phyloP scores from a whole-genome alignment of 1,140 invertebrate species.

The Ylistrum balloti region DNA sequence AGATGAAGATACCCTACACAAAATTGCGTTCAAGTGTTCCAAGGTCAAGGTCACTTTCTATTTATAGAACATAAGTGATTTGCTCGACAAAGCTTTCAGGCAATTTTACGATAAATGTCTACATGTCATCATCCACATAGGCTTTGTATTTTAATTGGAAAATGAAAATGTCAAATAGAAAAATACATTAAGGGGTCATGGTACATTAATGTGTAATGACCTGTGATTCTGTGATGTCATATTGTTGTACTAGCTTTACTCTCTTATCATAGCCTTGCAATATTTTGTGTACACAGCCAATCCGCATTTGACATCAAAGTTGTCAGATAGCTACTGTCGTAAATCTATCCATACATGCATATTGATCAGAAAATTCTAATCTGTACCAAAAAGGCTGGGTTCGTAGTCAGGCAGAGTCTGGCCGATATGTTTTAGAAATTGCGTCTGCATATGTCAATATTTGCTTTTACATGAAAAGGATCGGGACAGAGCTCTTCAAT shows the following conservation, averaged over 20 bases:
- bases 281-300: background rate
- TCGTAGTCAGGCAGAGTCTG: background rate
- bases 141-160: too few relatives aligned
- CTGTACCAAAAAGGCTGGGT: background rate
- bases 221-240: background rate
- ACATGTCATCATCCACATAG: too few relatives aligned
- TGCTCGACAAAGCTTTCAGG: too few relatives aligned
- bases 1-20: too few relatives aligned
- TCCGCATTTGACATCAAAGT: slow-evolving; percentile 7
- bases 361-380: background rate
- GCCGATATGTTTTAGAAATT: background rate
- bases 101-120: too few relatives aligned
- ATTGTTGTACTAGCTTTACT: background rate
- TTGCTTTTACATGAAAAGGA: background rate
- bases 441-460: slow-evolving; percentile 33
- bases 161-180: too few relatives aligned
- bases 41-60: too few relatives aligned
- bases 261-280: background rate
- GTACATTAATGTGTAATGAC: too few relatives aligned
- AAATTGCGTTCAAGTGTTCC: too few relatives aligned
- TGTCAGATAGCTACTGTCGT: background rate
- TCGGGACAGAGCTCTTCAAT: background rate
- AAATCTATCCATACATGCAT: slow-evolving; percentile 2
- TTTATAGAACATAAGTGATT: too few relatives aligned
- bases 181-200: too few relatives aligned